phyloP scores from a whole-genome alignment of 2,888 invertebrate species.

The Hyles lineata region DNA sequence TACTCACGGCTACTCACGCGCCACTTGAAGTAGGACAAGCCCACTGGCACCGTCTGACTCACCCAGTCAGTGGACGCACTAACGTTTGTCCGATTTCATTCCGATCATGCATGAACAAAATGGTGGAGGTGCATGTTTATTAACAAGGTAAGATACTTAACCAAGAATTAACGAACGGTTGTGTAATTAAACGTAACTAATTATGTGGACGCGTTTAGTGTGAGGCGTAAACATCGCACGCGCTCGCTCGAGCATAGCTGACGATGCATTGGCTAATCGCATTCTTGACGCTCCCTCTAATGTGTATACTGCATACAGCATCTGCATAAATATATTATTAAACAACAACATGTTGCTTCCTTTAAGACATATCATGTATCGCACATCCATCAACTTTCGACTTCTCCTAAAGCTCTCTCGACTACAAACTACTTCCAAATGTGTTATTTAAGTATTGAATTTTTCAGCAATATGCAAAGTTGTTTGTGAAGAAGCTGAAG shows the following conservation, averaged over 20 bases:
- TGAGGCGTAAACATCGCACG: slow-evolving; percentile 38
- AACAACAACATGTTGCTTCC: not conserved
- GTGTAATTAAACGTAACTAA: slow-evolving; percentile 54
- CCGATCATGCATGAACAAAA: slow-evolving; percentile 69
- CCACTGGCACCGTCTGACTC: slow-evolving; percentile 31
- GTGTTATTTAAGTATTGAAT: not conserved
- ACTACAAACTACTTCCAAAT: not conserved
- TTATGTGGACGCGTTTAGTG: slow-evolving; percentile 43
- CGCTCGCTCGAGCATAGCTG: slow-evolving; percentile 22
- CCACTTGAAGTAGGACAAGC: slow-evolving; percentile 53
- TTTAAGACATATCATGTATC: not conserved
- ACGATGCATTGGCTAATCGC: not conserved
- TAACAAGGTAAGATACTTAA: slow-evolving; percentile 70
- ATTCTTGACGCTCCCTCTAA: not conserved
- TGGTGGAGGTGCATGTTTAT: slow-evolving; percentile 76
- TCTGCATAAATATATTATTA: not conserved
- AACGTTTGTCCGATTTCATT: slow-evolving; percentile 62
- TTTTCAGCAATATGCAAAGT: slow-evolving; percentile 3
- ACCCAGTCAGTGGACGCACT: slow-evolving; percentile 30
- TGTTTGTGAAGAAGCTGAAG: not conserved
- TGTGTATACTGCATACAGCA: slow-evolving; percentile 1
- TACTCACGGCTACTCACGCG: slow-evolving; percentile 42
- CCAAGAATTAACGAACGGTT: slow-evolving; percentile 45
- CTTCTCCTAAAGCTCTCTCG: not conserved
- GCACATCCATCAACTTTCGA: not conserved